phyloP scores from a whole-genome alignment of 35 echinoderm and acorn worm species.

The Hemicentrotus pulcherrimus region DNA sequence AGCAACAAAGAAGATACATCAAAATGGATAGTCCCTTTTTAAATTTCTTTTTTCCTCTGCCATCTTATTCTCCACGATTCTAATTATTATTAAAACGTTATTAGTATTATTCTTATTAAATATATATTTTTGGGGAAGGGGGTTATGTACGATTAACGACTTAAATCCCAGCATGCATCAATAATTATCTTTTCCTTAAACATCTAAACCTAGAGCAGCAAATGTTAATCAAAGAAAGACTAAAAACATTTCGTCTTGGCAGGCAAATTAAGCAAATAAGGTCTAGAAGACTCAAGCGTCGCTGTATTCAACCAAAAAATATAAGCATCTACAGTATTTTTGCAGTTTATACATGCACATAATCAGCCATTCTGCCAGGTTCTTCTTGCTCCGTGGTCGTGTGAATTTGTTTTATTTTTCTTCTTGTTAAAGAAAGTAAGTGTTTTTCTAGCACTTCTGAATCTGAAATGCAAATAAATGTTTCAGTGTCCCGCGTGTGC shows the following conservation, averaged over 20 bases:
- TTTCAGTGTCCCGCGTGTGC: neutral
- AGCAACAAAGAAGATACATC: too few species aligned
- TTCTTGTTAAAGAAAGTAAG: neutral
- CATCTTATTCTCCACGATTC: too few species aligned
- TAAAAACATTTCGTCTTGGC: neutral
- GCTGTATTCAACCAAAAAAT: neutral
- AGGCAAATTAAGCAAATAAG: neutral
- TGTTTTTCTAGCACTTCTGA: neutral
- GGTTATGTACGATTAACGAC: too few species aligned
- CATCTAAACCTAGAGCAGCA: too few species aligned
- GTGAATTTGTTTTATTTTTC: neutral
- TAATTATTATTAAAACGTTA: too few species aligned
- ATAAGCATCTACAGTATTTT: neutral
- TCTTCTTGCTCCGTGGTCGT: neutral
- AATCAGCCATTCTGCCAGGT: neutral
- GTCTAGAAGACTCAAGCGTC: neutral
- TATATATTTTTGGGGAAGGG: too few species aligned
- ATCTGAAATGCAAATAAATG: slow-evolving; percentile 5
- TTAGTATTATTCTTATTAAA: too few species aligned
- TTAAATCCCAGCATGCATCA: too few species aligned
- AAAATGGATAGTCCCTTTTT: too few species aligned
- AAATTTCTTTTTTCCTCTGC: too few species aligned
- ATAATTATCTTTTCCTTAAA: too few species aligned
- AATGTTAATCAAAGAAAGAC: too few species aligned
- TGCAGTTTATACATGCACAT: neutral